Evolutionary conservation across 2,113 vertebrate genomes (phyloP), one percentile per base, ranked within the genome.

Genomic region (Pseudonaja textilis): DNA sequence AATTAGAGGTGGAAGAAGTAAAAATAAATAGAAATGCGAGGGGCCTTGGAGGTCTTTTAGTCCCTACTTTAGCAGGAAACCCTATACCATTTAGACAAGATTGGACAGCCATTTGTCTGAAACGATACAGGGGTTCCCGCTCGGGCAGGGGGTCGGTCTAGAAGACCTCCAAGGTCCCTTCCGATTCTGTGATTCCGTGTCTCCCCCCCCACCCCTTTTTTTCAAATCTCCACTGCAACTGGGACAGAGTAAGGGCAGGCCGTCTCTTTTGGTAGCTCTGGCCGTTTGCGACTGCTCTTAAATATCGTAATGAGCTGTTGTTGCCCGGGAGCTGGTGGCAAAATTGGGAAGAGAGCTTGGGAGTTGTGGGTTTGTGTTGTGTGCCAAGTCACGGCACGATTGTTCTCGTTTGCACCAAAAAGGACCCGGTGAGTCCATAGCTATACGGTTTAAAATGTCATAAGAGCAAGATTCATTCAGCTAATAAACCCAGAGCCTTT

Each of bases 301-400:
- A 54, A 89, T 47, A 45, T 85, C 87, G 4, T 69, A 64, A 88
- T 89, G 18, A 59, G 69, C 54, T 11, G 20, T 9, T 47, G 39
- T 85, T 18, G 23, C 64, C 23, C 9, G 26, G 92, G 88, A 56
- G 18, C 81, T 42, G 2, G 61, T 81, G 87, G 92, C 69, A 25
- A 92, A 89, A 92, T 92, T 92, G 92, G 87, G 54, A 50, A 22
- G 92, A 92, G 92, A 85, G 69, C 26, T 34, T 89, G 92, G 88
- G 88, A 85, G 57, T 85, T 85, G 88, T 26, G 26, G 57, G 57
- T 50, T 88, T 42, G 86, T 18, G 5, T 55, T 3, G 25, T 18
- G 25, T 89, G 91, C 10, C 42, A 4, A 3, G 10, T 57, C 81
- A 85, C 42, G 1, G 25, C 64, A 16, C 23, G 6, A 59, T 89